Evolutionary conservation across 2,888 invertebrate genomes (phyloP).

Genomic region (Amphipoea oculea): DNA sequence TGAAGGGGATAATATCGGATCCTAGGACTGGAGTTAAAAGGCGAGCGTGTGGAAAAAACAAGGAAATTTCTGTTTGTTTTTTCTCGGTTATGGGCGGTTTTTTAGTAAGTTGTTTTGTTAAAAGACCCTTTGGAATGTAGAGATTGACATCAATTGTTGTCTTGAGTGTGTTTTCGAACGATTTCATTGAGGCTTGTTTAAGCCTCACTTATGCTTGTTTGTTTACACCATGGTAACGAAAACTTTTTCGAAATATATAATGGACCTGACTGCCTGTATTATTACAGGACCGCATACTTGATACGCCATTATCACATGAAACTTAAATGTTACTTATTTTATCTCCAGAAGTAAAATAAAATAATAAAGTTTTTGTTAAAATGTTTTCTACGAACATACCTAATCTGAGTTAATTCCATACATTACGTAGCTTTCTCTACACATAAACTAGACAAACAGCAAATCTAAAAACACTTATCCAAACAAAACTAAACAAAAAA

Average conservation of each 20-base stretch:
- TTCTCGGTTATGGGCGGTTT: conserved; percentile 29
- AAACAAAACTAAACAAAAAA: conserved; percentile 19
- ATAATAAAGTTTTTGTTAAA: not conserved
- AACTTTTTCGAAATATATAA: not conserved
- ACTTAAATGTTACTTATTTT: not conserved
- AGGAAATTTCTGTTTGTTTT: conserved; percentile 49
- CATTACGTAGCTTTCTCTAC: not conserved
- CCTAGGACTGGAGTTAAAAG: conserved; percentile 68
- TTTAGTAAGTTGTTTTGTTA: conserved; percentile 45
- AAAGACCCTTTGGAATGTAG: conserved; percentile 32
- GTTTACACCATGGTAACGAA: not conserved
- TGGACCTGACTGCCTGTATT: not conserved
- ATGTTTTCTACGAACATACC: not conserved
- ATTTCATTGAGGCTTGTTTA: conserved; percentile 12
- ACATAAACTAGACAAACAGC: not conserved
- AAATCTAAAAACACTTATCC: not conserved
- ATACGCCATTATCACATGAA: not conserved
- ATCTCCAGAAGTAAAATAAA: not conserved
- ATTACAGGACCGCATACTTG: not conserved
- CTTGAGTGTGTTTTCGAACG: conserved; percentile 14
- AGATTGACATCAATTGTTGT: conserved; percentile 33
- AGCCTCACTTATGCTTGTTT: not conserved
- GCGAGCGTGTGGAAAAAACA: conserved; percentile 58
- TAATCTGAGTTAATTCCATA: not conserved
- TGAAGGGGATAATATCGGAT: conserved; percentile 73